phyloP scores from a whole-genome alignment of 1,140 invertebrate genomes.

The Calosoma granatense region DNA sequence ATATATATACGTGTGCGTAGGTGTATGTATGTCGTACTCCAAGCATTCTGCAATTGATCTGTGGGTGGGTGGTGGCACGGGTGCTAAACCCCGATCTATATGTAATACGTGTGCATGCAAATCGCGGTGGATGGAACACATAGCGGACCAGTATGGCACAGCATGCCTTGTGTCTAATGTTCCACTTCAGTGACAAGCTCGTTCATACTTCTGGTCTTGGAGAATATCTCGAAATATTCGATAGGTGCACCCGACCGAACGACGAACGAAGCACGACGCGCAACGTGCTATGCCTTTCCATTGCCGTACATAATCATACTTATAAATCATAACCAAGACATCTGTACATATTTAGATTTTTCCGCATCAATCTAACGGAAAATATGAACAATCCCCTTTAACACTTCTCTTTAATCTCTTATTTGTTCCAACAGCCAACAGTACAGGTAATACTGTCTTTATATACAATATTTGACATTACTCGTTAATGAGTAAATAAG shows the following conservation, averaged over 20 bases:
- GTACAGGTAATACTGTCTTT: too few relatives aligned
- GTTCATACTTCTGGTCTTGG: slow-evolving; percentile 1
- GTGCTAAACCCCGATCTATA: slow-evolving; percentile 1
- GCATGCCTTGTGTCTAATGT: slow-evolving; percentile 1
- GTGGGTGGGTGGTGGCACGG: not conserved
- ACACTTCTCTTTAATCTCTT: too few relatives aligned
- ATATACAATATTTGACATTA: too few relatives aligned
- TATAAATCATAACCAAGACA: not conserved
- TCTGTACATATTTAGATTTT: not conserved
- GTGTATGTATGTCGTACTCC: not conserved
- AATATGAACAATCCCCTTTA: too few relatives aligned
- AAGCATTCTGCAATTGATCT: not conserved
- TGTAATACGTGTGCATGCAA: slow-evolving; percentile 4
- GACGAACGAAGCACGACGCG: not conserved
- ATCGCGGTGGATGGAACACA: not conserved
- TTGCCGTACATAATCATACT: not conserved
- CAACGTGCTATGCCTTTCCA: not conserved
- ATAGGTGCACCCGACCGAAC: not conserved
- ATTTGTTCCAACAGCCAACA: too few relatives aligned
- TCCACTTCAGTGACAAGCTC: not conserved
- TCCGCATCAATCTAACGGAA: too few relatives aligned
- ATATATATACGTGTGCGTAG: not conserved
- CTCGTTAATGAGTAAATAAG: too few relatives aligned
- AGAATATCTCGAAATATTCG: not conserved
- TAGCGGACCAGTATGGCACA: not conserved